These are phyloP conservation scores for Seira ritae DNA, from an alignment of 2,888 invertebrate genomes.

Conservation along the genomic window DNA sequence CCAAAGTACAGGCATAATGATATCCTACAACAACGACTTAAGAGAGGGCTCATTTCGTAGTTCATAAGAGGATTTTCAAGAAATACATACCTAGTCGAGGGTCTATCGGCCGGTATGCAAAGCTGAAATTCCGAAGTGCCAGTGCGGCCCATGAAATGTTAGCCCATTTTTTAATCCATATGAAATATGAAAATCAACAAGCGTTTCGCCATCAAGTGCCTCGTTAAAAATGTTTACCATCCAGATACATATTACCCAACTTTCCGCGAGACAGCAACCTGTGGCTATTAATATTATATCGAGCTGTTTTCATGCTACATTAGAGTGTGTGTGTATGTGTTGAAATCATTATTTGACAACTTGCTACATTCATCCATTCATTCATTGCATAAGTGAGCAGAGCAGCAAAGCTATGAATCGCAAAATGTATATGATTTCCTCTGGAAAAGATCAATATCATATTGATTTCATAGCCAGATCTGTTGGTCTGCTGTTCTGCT, in stretches of 20 bases:
- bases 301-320: neutral
- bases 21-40: too few relatives aligned
- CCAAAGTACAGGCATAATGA: neutral
- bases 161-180: neutral
- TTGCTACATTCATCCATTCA: neutral
- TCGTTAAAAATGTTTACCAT: slow-evolving; percentile 10
- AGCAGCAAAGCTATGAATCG: neutral
- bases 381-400: neutral
- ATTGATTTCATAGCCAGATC: too few relatives aligned
- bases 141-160: too few relatives aligned
- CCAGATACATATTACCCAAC: too few relatives aligned
- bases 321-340: neutral
- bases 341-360: neutral
- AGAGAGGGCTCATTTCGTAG: too few relatives aligned
- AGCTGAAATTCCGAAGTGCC: too few relatives aligned
- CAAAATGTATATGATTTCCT: too few relatives aligned
- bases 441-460: neutral
- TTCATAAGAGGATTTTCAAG: too few relatives aligned
- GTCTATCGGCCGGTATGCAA: too few relatives aligned
- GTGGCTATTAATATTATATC: neutral
- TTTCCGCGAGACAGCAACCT: neutral
- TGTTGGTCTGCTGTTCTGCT: neutral
- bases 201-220: slow-evolving; percentile 6
- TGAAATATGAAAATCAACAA: slow-evolving; percentile 16
- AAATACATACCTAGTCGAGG: too few relatives aligned